Percentiles rank a stretch among this genome's conserved stretches.
Conservation (phyloP, 2,113 vertebrate species). For the Athene cunicularia region DNA sequence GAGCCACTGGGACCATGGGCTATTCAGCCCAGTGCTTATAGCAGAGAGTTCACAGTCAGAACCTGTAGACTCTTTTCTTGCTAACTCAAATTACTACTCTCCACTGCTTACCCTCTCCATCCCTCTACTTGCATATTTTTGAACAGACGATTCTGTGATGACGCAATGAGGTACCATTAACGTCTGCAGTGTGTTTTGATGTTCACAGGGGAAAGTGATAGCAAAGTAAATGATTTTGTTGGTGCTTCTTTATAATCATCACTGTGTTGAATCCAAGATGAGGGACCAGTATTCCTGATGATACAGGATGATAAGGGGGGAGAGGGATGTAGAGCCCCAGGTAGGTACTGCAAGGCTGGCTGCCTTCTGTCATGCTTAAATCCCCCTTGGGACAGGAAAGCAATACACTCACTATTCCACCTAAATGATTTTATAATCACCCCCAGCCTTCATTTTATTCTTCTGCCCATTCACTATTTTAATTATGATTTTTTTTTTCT, state of each 20-base stretch:
- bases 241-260: neutral
- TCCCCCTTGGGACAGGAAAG: neutral
- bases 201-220: neutral
- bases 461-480: constrained; percentile 61
- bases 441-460: neutral
- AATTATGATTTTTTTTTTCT: constrained; percentile 53
- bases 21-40: neutral
- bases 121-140: neutral
- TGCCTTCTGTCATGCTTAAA: neutral
- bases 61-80: neutral
- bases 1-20: neutral
- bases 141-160: neutral
- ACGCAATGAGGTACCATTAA: rapidly evolving
- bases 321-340: neutral
- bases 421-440: neutral
- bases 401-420: neutral
- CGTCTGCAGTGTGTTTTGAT: neutral
- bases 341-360: neutral
- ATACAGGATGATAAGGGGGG: rapidly evolving
- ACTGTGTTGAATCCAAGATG: neutral
- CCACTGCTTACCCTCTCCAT: no score
- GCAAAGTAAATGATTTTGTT: neutral
- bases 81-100: rapidly evolving
- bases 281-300: neutral
- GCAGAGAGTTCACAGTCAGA: neutral